These are phyloP conservation scores for Mycogona germanica DNA, from an alignment of 2,888 invertebrate species.

Conservation along the genomic window DNA sequence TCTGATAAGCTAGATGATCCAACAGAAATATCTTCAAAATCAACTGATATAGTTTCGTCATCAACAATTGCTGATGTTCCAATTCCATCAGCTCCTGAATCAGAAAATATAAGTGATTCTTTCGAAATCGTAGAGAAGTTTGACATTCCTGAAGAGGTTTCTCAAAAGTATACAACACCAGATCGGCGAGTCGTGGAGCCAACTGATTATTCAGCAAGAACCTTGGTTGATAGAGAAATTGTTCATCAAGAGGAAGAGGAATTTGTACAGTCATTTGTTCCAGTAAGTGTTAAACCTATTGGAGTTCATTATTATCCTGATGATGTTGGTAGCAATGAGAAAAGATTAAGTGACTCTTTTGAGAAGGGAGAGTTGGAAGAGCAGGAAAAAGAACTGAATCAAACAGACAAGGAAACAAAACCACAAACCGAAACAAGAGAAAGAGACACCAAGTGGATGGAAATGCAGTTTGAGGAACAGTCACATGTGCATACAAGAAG, in stretches of 20 bases:
- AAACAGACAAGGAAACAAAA: conserved; percentile 31
- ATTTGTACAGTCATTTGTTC: neutral
- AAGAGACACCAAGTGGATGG: conserved; percentile 53
- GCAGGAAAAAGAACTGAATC: conserved; percentile 25
- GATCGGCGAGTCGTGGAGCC: neutral
- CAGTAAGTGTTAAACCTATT: conserved; percentile 10
- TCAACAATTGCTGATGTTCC: conserved; percentile 15
- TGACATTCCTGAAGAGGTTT: neutral
- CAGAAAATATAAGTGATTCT: conserved; percentile 21
- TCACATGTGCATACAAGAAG: no score
- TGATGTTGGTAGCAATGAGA: neutral
- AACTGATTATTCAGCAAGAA: no score
- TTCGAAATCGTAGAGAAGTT: conserved; percentile 16
- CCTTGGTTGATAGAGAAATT: conserved; percentile 1
- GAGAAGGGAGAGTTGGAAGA: conserved; percentile 20
- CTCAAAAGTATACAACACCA: neutral
- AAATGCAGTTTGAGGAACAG: conserved; percentile 66
- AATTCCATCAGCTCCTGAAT: conserved; percentile 9
- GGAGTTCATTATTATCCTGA: conserved; percentile 16
- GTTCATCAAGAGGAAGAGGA: neutral
- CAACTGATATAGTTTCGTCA: no score
- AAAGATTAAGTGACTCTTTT: conserved; percentile 11
- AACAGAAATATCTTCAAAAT: no score
- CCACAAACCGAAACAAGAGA: conserved; percentile 27
- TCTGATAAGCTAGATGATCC: conserved; percentile 27